Percentiles rank a stretch among this genome's conserved stretches.
Evolutionary conservation across 64 coral and sea anemone species (phyloP).

Genomic region (Montipora sp.): DNA sequence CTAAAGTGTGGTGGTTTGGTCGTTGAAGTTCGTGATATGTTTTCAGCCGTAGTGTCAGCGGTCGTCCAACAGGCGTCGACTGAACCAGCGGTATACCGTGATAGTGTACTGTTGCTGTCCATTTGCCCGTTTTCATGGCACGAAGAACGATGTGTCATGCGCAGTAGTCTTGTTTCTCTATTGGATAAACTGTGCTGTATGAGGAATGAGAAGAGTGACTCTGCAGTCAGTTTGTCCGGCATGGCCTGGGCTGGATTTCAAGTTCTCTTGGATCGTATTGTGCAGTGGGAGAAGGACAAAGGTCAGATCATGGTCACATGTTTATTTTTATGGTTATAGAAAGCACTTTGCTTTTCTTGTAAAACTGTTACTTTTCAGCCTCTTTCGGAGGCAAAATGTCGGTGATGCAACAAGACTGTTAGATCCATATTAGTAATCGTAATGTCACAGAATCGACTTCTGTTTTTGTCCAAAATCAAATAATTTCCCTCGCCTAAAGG

Average conservation of each 20-base stretch:
- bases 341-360: slow-evolving; percentile 11
- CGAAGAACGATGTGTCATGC: slow-evolving; percentile 86
- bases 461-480: too few species aligned
- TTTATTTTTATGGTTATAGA: slow-evolving; percentile 24
- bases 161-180: slow-evolving; percentile 82
- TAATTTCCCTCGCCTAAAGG: too few species aligned
- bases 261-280: slow-evolving; percentile 81
- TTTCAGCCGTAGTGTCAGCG: slow-evolving; percentile 71
- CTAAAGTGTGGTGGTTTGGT: slow-evolving; percentile 94
- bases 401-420: too few species aligned
- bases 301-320: slow-evolving; percentile 26
- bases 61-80: slow-evolving; percentile 70
- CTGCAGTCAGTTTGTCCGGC: slow-evolving; percentile 52
- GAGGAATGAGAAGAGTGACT: slow-evolving; percentile 18
- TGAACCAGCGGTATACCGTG: slow-evolving; percentile 70
- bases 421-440: too few species aligned
- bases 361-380: too few species aligned
- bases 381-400: too few species aligned
- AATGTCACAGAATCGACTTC: too few species aligned
- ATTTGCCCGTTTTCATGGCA: slow-evolving; percentile 83
- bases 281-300: slow-evolving; percentile 93
- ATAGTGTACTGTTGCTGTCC: slow-evolving; percentile 73
- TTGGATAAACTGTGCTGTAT: slow-evolving; percentile 82
- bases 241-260: slow-evolving; percentile 88
- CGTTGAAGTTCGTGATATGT: slow-evolving; percentile 81